Evolutionary conservation across 2,888 invertebrate species (phyloP).

Genomic region (Megalurothrips usitatus): DNA sequence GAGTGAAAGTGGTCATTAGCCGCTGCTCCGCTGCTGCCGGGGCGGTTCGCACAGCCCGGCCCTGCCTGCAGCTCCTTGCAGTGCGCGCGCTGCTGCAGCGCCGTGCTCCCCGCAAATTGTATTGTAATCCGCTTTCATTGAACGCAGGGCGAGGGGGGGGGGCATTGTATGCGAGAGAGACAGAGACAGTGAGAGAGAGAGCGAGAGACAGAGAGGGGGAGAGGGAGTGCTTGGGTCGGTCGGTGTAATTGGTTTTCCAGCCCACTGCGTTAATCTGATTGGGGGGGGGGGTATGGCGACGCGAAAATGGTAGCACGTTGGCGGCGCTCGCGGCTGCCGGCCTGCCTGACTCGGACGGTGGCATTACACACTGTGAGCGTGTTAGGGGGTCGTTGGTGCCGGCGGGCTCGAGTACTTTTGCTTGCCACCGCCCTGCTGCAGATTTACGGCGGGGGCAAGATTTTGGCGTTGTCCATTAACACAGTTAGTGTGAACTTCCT

Average conservation of each 20-base stretch:
- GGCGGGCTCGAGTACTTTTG: not conserved
- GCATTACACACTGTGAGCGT: slow-evolving; percentile 6
- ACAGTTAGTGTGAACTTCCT: too few species aligned
- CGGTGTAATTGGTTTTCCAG: too few species aligned
- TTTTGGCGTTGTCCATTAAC: too few species aligned
- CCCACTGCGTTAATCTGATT: too few species aligned
- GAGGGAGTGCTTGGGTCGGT: not conserved
- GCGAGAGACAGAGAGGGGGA: not conserved
- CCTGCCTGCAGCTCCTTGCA: not conserved
- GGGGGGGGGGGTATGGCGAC: too few species aligned
- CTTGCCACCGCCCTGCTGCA: not conserved
- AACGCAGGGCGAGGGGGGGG: not conserved
- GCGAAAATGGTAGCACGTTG: too few species aligned
- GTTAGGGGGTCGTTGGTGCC: not conserved
- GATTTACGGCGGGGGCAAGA: too few species aligned
- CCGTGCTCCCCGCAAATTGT: slow-evolving; percentile 6
- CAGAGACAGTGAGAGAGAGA: not conserved
- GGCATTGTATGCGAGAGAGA: not conserved
- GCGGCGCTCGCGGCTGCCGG: not conserved
- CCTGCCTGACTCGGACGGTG: not conserved
- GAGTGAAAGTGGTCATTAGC: slow-evolving; percentile 26
- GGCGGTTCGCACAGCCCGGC: not conserved
- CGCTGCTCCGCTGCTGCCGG: too few species aligned
- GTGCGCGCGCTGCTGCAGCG: not conserved
- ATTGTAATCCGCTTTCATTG: slow-evolving; percentile 5